Evolutionary conservation across 2,113 vertebrate genomes (phyloP), one percentile per base, ranked within the genome.

Genomic region (Notothenia rossii): DNA sequence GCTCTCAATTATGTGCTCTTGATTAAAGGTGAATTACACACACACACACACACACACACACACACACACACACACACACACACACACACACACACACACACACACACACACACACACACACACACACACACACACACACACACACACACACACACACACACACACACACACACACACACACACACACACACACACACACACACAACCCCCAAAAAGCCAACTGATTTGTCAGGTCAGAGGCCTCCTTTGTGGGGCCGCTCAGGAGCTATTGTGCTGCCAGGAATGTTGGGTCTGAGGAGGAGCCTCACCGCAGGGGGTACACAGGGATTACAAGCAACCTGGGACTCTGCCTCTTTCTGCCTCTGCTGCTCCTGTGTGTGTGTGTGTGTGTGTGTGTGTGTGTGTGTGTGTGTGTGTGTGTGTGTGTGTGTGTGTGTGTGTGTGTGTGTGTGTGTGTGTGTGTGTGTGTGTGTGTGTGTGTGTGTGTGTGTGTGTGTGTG

Each of bases 301-400:
- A 95, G 94, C 94, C 82, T 96, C 95, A 94, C 96, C 93, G 95
- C 95, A 83, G 97, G 97, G 96, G 96, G 96, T 96, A 89, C 95
- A 90, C 93, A 90, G 94, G 97, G 97, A 99, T 99, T 99, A 99
- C 97, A 98, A 98, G 97, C 92, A 97, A 97, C 97, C 97, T 96
- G 97, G 96, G 96, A 97, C 98, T 99, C 97, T 98, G 98, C 98
- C 98, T 99, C 97, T 99, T 98, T 97, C 97, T 99, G 98, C 97
- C 97, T 96, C 96, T 96, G 95, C 95, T 95, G 58, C 61, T 62
- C 17, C 45, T 58, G 53, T 17, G 14, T 93, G 53, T 93, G 89
- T 96, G 94, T 95, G 55, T 70, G 67, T 85, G 60, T 79, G 14
- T 73, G 20, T 71, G 54, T 18, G 14, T 58, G 53, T 10, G 40